Base-by-base conservation (phyloP, 1,140 invertebrate genomes). In the Pseudomyrmex gracilis region DNA sequence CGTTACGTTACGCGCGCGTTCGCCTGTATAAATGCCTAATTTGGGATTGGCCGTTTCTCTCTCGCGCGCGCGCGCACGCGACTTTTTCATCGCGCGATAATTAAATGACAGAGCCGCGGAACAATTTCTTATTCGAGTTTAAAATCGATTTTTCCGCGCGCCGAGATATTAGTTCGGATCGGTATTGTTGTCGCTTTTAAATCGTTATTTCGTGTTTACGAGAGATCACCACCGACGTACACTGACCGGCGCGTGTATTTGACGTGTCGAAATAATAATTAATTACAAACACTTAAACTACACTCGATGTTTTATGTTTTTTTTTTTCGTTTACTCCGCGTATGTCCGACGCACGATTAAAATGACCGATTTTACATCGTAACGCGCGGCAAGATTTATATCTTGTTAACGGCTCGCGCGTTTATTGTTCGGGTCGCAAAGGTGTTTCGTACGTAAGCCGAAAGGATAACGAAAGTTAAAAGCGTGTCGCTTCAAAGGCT, bases 371-470 rank as follows among this genome's bases (percentile, higher is more conserved):
- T 58, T 76, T 70, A 77, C 61, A 45, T 55, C 45, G 43, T 49
- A 61, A 47, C 58, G 78, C 58, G 78, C 58, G 22, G 51, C 49
- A 64, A 82, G 78, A 74, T 82, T 82, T 82, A 82, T 63, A 64
- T 53, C 78, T 82, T 82, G 78, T 74, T 74, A 73, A 74, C 70
- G 60, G 24, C 47, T 64, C 57, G 49, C n/a, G 17, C 24, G 70
- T 74, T 74, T 73, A 82, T 74, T 74, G 4, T 47, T 63, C 70
- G 70, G 17, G 17, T 20, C 12, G 55, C 1, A 17, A 47, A 10
- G 22, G 20, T 24, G 66, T 5, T 60, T 51, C 10, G 47, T 13
- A 58, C 51, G n/a, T n/a, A 58, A 49, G 47, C 7, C 2, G 24
- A 17, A 70, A 60, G 66, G 51, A 71, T 67, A 45, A 57, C 64